Percentiles rank a stretch among this genome's conserved stretches.
phyloP scores from a whole-genome alignment of 2,113 vertebrate genomes.

The Takifugu bimaculatus region DNA sequence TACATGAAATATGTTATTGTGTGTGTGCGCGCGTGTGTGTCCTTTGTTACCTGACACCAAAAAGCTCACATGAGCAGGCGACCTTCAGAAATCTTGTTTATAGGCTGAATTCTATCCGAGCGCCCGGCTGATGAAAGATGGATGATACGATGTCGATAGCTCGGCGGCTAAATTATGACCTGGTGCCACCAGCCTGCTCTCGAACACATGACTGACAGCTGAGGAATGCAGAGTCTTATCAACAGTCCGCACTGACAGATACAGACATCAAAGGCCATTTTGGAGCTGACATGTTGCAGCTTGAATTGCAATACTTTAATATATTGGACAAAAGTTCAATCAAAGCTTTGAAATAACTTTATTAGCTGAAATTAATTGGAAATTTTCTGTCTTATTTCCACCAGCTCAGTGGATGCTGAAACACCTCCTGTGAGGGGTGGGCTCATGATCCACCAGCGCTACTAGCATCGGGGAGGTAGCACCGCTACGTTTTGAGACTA shows the following conservation, averaged over 20 bases:
- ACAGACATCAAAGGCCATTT: slow-evolving; percentile 33
- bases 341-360: no score
- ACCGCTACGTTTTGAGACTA: no score
- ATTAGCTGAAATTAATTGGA: no score
- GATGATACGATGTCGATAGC: slow-evolving; percentile 61
- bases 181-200: slow-evolving; percentile 37
- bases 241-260: slow-evolving; percentile 40
- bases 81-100: not conserved
- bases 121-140: slow-evolving; percentile 51
- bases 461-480: no score
- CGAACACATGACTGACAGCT: slow-evolving; percentile 48
- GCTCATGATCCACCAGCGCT: no score
- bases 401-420: no score
- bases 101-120: slow-evolving; percentile 1
- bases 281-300: slow-evolving; percentile 28
- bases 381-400: no score
- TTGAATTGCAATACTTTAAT: not conserved
- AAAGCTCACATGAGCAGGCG: not conserved
- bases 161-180: slow-evolving; percentile 47
- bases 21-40: slow-evolving; percentile 2
- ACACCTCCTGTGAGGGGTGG: no score
- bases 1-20: slow-evolving; percentile 7
- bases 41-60: not conserved
- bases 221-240: slow-evolving; percentile 42
- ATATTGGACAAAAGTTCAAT: no score